phyloP scores from a whole-genome alignment of 2,797 vertebrate species.

The Ficedula albicollis region DNA sequence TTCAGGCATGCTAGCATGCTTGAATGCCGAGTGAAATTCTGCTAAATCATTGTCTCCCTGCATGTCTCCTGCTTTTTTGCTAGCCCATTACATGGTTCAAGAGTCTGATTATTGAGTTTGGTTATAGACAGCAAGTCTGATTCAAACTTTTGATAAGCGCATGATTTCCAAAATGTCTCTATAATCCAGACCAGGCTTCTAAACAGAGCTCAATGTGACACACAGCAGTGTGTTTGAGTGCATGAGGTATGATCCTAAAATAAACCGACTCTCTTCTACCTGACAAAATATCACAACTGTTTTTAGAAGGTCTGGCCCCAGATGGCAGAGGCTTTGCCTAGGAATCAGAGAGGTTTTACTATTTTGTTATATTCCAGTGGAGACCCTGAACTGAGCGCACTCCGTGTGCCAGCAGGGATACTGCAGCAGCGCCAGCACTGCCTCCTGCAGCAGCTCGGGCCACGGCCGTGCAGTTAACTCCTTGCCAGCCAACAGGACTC shows the following conservation, averaged over 20 bases:
- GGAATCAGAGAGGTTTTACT: conserved; percentile 1
- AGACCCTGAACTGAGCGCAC: background rate
- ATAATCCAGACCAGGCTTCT: conserved; percentile 26
- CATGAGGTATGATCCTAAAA: conserved; percentile 41
- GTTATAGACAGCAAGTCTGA: conserved; percentile 32
- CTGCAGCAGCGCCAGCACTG: background rate
- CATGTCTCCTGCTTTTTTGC: conserved; percentile 2
- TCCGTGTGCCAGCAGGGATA: background rate
- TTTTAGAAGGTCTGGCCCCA: background rate
- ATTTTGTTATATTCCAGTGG: background rate
- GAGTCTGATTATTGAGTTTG: conserved; percentile 1
- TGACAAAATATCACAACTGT: background rate
- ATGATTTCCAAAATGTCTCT: background rate
- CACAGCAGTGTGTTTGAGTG: background rate
- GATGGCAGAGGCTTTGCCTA: background rate
- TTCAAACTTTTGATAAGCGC: conserved; percentile 52
- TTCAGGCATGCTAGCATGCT: conserved; percentile 55
- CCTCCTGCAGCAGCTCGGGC: background rate
- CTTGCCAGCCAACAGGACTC: background rate
- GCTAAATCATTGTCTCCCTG: conserved; percentile 56
- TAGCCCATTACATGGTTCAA: conserved; percentile 27
- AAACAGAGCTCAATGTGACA: conserved; percentile 42
- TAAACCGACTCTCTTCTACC: conserved; percentile 3
- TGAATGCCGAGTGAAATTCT: conserved; percentile 54
- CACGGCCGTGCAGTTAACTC: conserved; percentile 6